Conservation (phyloP, 2,797 vertebrate species). For the Dromococcyx pavoninus region DNA sequence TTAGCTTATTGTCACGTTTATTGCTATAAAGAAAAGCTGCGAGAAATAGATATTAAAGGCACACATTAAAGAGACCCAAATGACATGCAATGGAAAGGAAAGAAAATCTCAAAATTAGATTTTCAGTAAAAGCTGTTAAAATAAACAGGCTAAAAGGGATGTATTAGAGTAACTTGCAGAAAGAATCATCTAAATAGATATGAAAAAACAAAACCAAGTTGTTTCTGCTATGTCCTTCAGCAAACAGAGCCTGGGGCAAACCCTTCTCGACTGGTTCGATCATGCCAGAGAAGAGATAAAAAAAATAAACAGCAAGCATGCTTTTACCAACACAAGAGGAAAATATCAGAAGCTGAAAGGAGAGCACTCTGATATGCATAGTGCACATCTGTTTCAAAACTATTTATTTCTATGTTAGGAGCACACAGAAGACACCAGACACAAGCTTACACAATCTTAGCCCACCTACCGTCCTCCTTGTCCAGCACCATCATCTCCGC, state of each 20-base stretch:
- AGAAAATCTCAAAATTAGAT: conserved; percentile 29
- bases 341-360: conserved; percentile 5
- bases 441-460: conserved; percentile 43
- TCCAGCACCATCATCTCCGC: conserved; percentile 99
- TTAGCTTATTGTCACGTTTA: conserved; percentile 64
- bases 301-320: neutral
- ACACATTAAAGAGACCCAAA: conserved; percentile 1
- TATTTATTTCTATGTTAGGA: conserved; percentile 29
- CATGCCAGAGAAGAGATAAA: neutral
- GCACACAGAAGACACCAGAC: conserved; percentile 19
- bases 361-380: neutral
- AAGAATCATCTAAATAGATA: neutral
- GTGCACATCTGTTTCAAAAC: conserved; percentile 12
- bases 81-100: neutral
- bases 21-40: conserved; percentile 51
- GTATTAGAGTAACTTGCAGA: neutral
- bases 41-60: neutral
- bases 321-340: neutral
- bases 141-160: neutral
- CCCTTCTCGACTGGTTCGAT: neutral
- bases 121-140: conserved; percentile 24
- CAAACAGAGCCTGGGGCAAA: conserved; percentile 22
- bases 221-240: neutral
- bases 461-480: conserved; percentile 99
- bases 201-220: neutral